A percentile compares a stretch with the other conserved stretches of the same genome.
phyloP scores from a whole-genome alignment of 1,140 invertebrate genomes.

The Geopemphigus sp. region DNA sequence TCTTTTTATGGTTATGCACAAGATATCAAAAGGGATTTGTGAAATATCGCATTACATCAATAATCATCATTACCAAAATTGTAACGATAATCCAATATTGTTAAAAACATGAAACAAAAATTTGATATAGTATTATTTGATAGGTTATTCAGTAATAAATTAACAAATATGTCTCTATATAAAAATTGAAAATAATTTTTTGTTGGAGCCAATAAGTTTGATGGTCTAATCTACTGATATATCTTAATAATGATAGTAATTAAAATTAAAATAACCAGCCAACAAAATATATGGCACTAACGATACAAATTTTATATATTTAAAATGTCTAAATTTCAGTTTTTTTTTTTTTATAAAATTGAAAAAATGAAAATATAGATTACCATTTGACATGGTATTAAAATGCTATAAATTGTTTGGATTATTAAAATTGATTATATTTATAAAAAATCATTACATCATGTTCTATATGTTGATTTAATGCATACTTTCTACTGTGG shows the following conservation, averaged over 20 bases:
- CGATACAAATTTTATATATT: too few species aligned
- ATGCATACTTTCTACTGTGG: neutral
- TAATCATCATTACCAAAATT: neutral
- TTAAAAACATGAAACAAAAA: neutral
- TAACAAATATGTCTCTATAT: neutral
- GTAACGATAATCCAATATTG: neutral
- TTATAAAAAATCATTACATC: too few species aligned
- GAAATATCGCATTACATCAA: neutral
- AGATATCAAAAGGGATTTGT: neutral
- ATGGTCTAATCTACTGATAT: neutral
- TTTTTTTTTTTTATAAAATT: too few species aligned
- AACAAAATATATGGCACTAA: neutral
- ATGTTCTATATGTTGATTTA: too few species aligned
- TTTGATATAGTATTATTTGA: neutral
- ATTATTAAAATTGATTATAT: too few species aligned
- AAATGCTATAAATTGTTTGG: too few species aligned
- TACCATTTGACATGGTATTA: too few species aligned
- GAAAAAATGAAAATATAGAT: too few species aligned
- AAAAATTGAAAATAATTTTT: neutral
- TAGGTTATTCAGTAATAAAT: too few species aligned
- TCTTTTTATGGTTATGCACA: slow-evolving; percentile 16
- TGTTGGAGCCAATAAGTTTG: neutral
- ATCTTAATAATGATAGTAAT: neutral
- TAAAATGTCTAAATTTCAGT: too few species aligned
- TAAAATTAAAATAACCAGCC: neutral